phyloP scores from a whole-genome alignment of 2,113 vertebrate species.

The Picathartes gymnocephalus region DNA sequence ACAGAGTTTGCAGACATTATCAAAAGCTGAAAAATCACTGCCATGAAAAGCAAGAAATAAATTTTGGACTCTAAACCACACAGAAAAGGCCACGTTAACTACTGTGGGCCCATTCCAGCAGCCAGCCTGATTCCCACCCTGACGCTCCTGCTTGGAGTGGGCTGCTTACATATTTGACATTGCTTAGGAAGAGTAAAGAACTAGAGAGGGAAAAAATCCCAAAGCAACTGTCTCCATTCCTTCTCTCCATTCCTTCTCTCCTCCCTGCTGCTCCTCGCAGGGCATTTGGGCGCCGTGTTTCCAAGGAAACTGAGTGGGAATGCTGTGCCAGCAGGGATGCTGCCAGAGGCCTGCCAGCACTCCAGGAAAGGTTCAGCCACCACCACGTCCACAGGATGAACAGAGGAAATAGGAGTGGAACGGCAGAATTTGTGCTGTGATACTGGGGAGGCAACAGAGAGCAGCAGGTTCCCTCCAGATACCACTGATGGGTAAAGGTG shows the following conservation, averaged over 20 bases:
- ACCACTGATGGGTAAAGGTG: not conserved
- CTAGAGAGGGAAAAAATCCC: not conserved
- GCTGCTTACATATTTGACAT: not conserved
- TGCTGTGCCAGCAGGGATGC: not conserved
- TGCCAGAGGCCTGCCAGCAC: not conserved
- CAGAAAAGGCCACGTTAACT: not conserved
- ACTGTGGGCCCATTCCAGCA: not conserved
- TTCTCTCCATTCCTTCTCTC: not conserved
- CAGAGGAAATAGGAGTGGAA: not conserved
- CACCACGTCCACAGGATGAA: not conserved
- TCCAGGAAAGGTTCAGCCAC: not conserved
- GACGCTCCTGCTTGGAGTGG: not conserved
- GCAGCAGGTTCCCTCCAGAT: not conserved
- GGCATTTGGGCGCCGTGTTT: not conserved
- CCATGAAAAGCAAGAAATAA: not conserved
- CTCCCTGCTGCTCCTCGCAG: not conserved
- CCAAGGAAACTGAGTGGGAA: conserved; percentile 56
- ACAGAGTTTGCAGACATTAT: not conserved
- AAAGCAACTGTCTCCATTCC: not conserved
- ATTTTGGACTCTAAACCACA: not conserved
- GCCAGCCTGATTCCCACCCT: not conserved
- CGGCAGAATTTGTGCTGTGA: not conserved
- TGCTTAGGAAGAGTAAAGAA: not conserved
- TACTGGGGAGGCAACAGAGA: not conserved
- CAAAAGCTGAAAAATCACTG: not conserved